Evolutionary conservation across 1,140 invertebrate species (phyloP), one percentile per base, ranked within the genome.

Genomic region (Agraylea sexmaculata): DNA sequence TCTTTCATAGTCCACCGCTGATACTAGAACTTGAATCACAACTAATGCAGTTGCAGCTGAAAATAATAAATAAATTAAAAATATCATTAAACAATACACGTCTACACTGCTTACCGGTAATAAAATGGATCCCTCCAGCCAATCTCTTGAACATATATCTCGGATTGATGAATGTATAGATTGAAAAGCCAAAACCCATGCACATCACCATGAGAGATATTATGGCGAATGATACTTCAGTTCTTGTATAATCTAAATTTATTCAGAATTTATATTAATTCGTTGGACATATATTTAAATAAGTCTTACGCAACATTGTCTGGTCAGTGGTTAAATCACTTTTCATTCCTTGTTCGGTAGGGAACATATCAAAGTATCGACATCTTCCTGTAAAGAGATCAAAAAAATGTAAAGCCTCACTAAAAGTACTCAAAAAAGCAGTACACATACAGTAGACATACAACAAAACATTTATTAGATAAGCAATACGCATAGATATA

Each of bases 81-180:
- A 38, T 18, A 22, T 36, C 10, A 41, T 21, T 6, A 40, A n/a
- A 38, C 5, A 21, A 37, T 35, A 15, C 11, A 25, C 18, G 20
- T 31, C 8, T 18, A 31, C 15, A 17, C 42, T 29, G 16, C 32
- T 17, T 36, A 85, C 83, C 78, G 58, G 79, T 77, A 34, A 91
- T 79, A 53, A 90, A 78, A 52, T 89, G 82, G 45, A 89, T 80
- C 12, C 83, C 80, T 1, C 81, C 83, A 6, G 87, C 83, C 13
- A 90, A 66, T 21, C 87, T 66, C 58, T 91, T 91, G 63, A 88
- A 88, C 76, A 87, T 89, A 55, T 91, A 91, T 6, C 87, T 70
- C 7, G 83, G 83, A 55, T 89, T 84, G 43, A 73, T 69, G 56
- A 91, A 86, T 4, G 87, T 87, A 53, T 90, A 91, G 41, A 83